Evolutionary conservation across 1,140 invertebrate species (phyloP), one percentile per base, ranked within the genome.

Genomic region (Thaumatotibia leucotreta): DNA sequence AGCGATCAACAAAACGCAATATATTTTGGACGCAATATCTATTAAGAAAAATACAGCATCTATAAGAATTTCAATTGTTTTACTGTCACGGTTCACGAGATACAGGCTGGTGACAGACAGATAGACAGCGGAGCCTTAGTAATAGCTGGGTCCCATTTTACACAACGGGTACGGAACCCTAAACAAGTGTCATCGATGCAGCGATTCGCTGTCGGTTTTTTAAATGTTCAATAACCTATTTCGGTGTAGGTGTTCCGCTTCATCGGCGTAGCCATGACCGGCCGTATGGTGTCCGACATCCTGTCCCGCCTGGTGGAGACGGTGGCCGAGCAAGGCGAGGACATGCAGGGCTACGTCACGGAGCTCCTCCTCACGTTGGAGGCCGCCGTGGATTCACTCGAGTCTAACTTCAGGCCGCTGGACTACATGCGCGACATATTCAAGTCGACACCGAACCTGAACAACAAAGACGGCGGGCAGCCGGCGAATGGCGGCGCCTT

Each of bases 341-440:
- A 99, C 84, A 99, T 99, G 97, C 99, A 99, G 79, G 95, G 96
- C 50, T 99, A 99, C 88, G 99, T 99, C 0, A 99, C 98, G 0
- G 98, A 99, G 84, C 91, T 99, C 3, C 94, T 99, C 65, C 91
- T 99, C 2, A 99, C 98, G 0, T 88, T 99, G 0, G 98, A 99
- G 91, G 96, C 98, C 0, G 97, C 97, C 5, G 98, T 99, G 0
- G 97, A 99, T 82, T 97, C 97, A 2, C 83, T 97, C 1, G 96
- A 97, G 77, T 96, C 96, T 0, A 96, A 97, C 82, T 96, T 96
- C 79, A 92, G 96, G 17, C 96, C 97, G 0, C 85, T 97, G 2
- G 97, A 98, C 87, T 96, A 97, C 69, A 97, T 97, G 94, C 95
- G 96, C 76, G 98, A 99, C 74, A 96, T 99, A 32, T 99, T 99